A percentile compares a stretch with the other conserved stretches of the same genome.
Conservation (phyloP, 2,113 vertebrate genomes). For the Dasyurus viverrinus region DNA sequence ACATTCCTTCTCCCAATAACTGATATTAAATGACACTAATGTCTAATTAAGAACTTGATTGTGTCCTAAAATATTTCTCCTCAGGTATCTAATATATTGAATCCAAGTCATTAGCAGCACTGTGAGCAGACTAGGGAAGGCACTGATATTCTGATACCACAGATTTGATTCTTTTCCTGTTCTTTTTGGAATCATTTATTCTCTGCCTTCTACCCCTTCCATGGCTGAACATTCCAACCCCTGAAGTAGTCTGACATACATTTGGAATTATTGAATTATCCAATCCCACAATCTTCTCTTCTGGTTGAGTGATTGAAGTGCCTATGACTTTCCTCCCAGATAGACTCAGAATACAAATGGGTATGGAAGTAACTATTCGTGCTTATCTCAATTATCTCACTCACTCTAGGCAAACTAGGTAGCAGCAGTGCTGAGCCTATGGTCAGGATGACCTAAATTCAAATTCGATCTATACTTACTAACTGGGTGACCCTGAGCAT, state of each 20-base stretch:
- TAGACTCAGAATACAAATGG: no score
- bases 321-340: no score
- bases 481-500: not conserved
- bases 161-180: not conserved
- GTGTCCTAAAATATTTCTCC: constrained; percentile 28
- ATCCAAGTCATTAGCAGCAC: not conserved
- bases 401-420: not conserved
- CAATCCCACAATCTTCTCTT: no score
- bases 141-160: not conserved
- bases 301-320: no score
- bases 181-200: not conserved
- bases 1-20: constrained; percentile 49
- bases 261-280: not conserved
- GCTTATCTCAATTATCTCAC: not conserved
- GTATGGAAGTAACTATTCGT: no score
- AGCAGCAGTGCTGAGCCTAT: accelerated
- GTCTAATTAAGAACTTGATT: constrained; percentile 41
- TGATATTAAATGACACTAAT: constrained; percentile 60
- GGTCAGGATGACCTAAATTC: not conserved
- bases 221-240: not conserved
- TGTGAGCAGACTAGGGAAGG: not conserved
- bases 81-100: not conserved
- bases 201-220: not conserved
- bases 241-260: not conserved
- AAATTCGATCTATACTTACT: not conserved